A percentile compares a stretch with the other conserved stretches of the same genome.
Evolutionary conservation across 2,113 vertebrate genomes (phyloP).

Genomic region (Syngnathoides biaculeatus): DNA sequence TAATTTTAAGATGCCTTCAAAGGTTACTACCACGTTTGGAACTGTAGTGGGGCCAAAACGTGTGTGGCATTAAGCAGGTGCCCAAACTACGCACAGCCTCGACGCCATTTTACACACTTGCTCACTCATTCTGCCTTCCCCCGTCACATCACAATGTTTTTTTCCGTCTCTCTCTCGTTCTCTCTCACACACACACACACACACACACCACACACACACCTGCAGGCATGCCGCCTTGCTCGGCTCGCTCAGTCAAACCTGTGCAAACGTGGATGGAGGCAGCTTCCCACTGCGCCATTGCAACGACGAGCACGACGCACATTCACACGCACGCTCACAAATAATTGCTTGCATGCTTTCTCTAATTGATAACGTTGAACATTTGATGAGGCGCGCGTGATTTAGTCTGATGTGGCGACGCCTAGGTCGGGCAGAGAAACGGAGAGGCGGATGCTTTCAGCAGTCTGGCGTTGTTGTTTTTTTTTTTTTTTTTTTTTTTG

Average conservation of each 20-base stretch:
- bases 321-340: slow-evolving; percentile 26
- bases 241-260: slow-evolving; percentile 27
- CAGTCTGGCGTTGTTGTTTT: slow-evolving; percentile 19
- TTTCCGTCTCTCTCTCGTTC: slow-evolving; percentile 11
- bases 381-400: slow-evolving; percentile 4
- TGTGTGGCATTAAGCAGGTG: slow-evolving; percentile 47
- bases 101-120: slow-evolving; percentile 87
- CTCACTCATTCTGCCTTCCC: slow-evolving; percentile 75
- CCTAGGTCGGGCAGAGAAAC: slow-evolving; percentile 11
- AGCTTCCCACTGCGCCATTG: slow-evolving; percentile 9
- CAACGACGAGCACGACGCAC: slow-evolving; percentile 29
- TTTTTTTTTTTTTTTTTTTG: no score
- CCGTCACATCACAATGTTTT: slow-evolving; percentile 59
- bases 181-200: slow-evolving; percentile 67
- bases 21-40: slow-evolving; percentile 2
- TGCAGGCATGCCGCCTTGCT: slow-evolving; percentile 57
- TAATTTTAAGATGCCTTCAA: neutral
- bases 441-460: slow-evolving; percentile 15
- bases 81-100: slow-evolving; percentile 65
- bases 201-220: slow-evolving; percentile 75
- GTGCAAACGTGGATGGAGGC: slow-evolving; percentile 29
- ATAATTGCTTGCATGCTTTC: slow-evolving; percentile 4
- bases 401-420: slow-evolving; percentile 32
- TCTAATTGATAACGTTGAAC: slow-evolving; percentile 6
- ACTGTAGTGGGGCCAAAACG: slow-evolving; percentile 35